Percentiles rank a stretch among this genome's conserved stretches.
Evolutionary conservation across 2,888 invertebrate species (phyloP).

Genomic region (Cecidostiba fungosa): DNA sequence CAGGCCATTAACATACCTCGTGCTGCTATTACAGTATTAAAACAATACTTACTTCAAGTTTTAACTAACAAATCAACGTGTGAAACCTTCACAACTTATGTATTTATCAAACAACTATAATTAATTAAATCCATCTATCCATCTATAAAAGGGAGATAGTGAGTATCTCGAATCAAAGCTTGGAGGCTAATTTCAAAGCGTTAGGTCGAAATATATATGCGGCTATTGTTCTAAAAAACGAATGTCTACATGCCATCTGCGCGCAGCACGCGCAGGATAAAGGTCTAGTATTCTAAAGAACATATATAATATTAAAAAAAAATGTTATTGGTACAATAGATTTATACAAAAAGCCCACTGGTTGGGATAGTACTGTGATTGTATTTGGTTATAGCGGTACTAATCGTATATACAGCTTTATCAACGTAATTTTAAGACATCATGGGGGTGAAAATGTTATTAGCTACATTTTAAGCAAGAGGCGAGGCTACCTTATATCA

Average conservation of each 20-base stretch:
- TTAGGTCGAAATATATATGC: too few relatives aligned
- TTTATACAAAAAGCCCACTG: background rate
- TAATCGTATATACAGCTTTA: background rate
- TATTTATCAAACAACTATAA: background rate
- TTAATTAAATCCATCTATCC: too few relatives aligned
- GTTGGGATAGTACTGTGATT: background rate
- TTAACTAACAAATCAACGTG: background rate
- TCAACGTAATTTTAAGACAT: background rate
- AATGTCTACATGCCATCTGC: too few relatives aligned
- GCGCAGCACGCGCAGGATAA: too few relatives aligned
- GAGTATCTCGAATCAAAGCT: too few relatives aligned
- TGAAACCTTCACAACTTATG: too few relatives aligned
- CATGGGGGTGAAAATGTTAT: background rate
- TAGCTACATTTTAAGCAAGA: background rate
- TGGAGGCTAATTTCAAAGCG: too few relatives aligned
- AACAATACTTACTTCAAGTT: background rate
- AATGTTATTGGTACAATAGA: background rate
- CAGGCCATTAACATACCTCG: background rate
- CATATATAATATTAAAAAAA: background rate
- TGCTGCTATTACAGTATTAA: too few relatives aligned
- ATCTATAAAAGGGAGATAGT: too few relatives aligned
- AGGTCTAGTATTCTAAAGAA: background rate
- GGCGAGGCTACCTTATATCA: too few relatives aligned
- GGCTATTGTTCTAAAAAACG: too few relatives aligned
- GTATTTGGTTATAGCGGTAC: background rate